Base-by-base conservation (phyloP, 1,140 invertebrate genomes). In the Cryptotermes secundus region DNA sequence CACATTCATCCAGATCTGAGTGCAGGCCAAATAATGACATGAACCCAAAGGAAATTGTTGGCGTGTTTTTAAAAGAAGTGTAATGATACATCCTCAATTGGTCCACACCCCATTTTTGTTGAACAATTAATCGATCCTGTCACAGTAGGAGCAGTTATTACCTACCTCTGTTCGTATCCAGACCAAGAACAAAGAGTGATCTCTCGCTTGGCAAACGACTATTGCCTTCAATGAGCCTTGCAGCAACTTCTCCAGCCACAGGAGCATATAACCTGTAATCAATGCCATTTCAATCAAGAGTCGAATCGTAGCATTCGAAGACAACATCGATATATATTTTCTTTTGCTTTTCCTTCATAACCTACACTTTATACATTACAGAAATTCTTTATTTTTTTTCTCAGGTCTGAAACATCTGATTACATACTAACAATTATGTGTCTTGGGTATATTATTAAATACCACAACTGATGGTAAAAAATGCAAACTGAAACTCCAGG, bases 221-320 rank as follows among this genome's bases (percentile, higher is more conserved):
- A 72, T 31, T 72, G 59, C 59, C 26, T 72, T 31, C 59, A 72
- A n/a, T 72, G 59, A 31, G 6, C 59, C 59, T 72, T 19, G 45
- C 45, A 49, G 45, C 45, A 16, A 22, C 45, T 49, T 49, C 19
- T 22, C 45, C 45, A 3, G 22, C 45, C 0, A 12, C 59, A 31
- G n/a, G 31, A 2, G 59, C n/a, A 72, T 31, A 31, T 14, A 72
- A 72, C 59, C 59, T 72, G 59, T 31, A 72, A 72, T 72, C 14
- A 72, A 72, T 72, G 59, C 59, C 59, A n/a, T 72, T 72, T 72
- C 59, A 72, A 72, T 72, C 59, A 72, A 72, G 59, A 72, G 59
- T 72, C 59, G 26, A 72, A n/a, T 72, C n/a, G 7, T 72, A 72
- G 59, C n/a, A 31, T 72, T 31, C 59, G 59, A 72, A 72, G 59